Conservation (phyloP, 1,140 invertebrate genomes). For the Drosophila kanapiae region DNA sequence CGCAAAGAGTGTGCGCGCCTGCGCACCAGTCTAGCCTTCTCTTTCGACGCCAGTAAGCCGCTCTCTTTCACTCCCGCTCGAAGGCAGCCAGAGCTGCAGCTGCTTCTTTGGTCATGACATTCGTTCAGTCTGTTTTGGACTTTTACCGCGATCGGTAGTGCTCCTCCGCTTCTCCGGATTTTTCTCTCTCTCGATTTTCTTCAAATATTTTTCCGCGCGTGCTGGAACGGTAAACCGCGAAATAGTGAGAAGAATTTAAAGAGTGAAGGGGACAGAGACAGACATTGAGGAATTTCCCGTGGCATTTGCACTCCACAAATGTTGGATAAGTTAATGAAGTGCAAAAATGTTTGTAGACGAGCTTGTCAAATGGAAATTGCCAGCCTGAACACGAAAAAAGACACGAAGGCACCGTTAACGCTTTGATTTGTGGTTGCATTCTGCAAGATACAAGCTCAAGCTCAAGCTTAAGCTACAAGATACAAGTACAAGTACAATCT, state of each 20-base stretch:
- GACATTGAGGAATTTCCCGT: constrained; percentile 62
- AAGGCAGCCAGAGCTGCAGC: constrained; percentile 17
- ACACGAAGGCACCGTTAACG: constrained; percentile 50
- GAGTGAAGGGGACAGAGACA: constrained; percentile 23
- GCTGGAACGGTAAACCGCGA: constrained; percentile 52
- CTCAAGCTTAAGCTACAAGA: constrained; percentile 7
- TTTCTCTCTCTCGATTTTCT: constrained; percentile 3
- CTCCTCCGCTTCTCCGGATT: constrained; percentile 33
- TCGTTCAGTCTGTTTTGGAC: constrained; percentile 81
- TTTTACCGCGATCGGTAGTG: constrained; percentile 73
- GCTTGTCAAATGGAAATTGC: constrained; percentile 54
- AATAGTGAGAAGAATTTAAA: constrained; percentile 26
- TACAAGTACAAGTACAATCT: constrained; percentile 25
- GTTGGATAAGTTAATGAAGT: constrained; percentile 76
- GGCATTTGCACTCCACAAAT: constrained; percentile 67
- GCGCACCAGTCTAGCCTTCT: constrained; percentile 34
- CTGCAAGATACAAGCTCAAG: constrained; percentile 20
- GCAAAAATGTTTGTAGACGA: constrained; percentile 69
- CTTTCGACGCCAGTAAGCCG: constrained; percentile 3
- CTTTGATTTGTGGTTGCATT: constrained; percentile 67
- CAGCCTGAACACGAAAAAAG: constrained; percentile 17
- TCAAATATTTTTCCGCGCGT: constrained; percentile 36
- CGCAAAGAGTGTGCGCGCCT: constrained; percentile 34
- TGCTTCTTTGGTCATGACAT: constrained; percentile 79
- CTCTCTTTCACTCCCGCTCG: constrained; percentile 20